Percentiles rank a stretch among this genome's conserved stretches.
These are phyloP conservation scores for Agrilus biguttatus DNA, from an alignment of 2,888 invertebrate species.

Conservation along the genomic window DNA sequence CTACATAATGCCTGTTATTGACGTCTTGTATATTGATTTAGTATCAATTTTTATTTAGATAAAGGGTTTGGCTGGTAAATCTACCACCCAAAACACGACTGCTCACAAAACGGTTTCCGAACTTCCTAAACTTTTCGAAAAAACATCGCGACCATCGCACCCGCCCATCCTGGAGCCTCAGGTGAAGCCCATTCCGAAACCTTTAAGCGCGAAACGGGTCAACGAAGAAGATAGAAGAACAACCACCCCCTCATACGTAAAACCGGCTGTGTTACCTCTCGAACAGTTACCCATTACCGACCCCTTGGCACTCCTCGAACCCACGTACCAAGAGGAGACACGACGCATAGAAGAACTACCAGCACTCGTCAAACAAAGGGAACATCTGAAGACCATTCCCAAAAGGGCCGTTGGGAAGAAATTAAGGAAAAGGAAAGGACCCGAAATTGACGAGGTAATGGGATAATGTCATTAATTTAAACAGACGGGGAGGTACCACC, in stretches of 20 bases:
- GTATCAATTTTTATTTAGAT: slow-evolving; percentile 6
- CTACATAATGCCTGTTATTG: background rate
- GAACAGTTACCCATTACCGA: slow-evolving; percentile 8
- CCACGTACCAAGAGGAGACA: slow-evolving; percentile 22
- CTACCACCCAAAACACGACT: background rate
- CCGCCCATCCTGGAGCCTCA: background rate
- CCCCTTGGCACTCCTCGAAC: slow-evolving; percentile 23
- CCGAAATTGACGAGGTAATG: slow-evolving; percentile 15
- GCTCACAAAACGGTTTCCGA: background rate
- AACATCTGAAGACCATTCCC: background rate
- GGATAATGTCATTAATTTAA: too few species aligned
- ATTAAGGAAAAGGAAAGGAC: slow-evolving; percentile 14
- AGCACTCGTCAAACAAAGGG: slow-evolving; percentile 2
- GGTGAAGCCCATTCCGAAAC: slow-evolving; percentile 2
- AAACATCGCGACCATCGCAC: background rate
- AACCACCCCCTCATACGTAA: slow-evolving; percentile 1
- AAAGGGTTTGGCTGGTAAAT: slow-evolving; percentile 11
- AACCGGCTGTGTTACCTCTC: slow-evolving; percentile 1
- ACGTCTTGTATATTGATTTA: background rate
- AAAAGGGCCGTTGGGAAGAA: slow-evolving; percentile 12
- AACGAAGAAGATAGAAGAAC: slow-evolving; percentile 2
- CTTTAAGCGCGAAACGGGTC: slow-evolving; percentile 5
- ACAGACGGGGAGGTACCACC: too few species aligned
- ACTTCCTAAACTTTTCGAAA: too few species aligned
- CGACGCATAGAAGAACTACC: slow-evolving; percentile 8